phyloP scores from a whole-genome alignment of 2,888 invertebrate species.

The Agapostemon virescens region DNA sequence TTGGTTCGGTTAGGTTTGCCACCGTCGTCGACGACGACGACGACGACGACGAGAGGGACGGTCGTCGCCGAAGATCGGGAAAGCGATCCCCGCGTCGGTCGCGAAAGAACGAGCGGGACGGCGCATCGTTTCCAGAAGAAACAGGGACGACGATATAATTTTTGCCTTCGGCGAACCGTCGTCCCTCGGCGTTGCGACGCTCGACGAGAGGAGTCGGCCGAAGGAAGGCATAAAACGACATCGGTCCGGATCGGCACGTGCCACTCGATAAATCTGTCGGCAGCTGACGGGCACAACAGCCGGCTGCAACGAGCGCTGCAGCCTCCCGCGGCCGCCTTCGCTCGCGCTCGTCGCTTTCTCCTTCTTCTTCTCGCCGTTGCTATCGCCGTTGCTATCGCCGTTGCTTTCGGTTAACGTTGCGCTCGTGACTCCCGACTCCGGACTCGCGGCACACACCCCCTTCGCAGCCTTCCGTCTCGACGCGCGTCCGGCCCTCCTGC shows the following conservation, averaged over 20 bases:
- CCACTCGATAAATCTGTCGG: conserved; percentile 81
- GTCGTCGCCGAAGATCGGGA: not conserved
- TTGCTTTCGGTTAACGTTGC: not conserved
- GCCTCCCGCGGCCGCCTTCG: conserved; percentile 53
- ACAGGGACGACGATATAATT: conserved; percentile 51
- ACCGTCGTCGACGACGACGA: not conserved
- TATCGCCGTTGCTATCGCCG: not conserved
- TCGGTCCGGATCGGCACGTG: conserved; percentile 79
- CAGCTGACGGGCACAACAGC: conserved; percentile 77
- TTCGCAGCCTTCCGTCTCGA: conserved; percentile 13
- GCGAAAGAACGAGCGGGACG: not conserved
- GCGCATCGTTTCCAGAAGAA: not conserved
- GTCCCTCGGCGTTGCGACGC: not conserved
- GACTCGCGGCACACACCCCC: not conserved
- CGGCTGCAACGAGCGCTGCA: conserved; percentile 67
- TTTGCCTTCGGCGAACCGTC: conserved; percentile 58
- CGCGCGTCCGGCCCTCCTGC: conserved; percentile 30
- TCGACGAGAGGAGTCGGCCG: conserved; percentile 22
- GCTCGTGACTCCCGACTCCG: not conserved
- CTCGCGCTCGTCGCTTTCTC: conserved; percentile 36
- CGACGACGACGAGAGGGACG: no score
- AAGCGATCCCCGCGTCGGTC: not conserved
- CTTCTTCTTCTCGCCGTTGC: not conserved
- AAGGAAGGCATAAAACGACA: conserved; percentile 69
- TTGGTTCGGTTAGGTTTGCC: not conserved